Evolutionary conservation across 2,888 invertebrate genomes (phyloP), one percentile per base, ranked within the genome.

Genomic region (Cryptophagus acutangulus): DNA sequence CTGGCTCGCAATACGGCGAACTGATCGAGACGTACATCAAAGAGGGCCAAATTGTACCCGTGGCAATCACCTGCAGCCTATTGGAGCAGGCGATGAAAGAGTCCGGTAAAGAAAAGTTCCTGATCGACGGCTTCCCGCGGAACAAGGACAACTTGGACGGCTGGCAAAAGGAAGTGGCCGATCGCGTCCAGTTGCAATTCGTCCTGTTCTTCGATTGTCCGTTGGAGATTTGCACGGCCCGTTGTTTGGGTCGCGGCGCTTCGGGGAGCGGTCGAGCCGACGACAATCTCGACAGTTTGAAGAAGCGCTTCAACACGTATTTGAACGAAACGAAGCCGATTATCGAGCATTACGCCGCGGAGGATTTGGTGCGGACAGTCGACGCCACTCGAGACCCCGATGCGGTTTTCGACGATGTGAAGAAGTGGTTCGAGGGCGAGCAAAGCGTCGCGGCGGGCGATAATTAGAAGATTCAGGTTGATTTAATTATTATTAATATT

Each of bases 111-210:
- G 70, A 77, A 33, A 82, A 84, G 41, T 99, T 97, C 68, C 77
- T 99, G 4, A 85, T 99, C 57, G 99, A 99, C 69, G 99, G 99
- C 1, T 99, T 99, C 67, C 99, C 99, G 9, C 78, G 99, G 15
- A 99, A 99, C 70, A 80, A 92, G 66, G 86, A 99, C 67, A 99
- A 99, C 67, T 71, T 97, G 46, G 85, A 92, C 36, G 99, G 99
- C 4, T 99, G 99, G 99, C 79, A 83, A 34, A 71, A 78, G 40
- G 74, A 74, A 40, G 93, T 99, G 88, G 72, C 79, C 0, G 82
- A 82, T 15, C 93, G 93, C 68, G 81, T 87, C 0, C 77, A 84
- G 41, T 74, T 97, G 9, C 77, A 86, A 48, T 93, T 90, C 64
- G 90, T 97, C 2, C 71, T 99, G 16, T 94, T 92, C 66, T 88